Percentiles rank a stretch among this genome's conserved stretches.
Evolutionary conservation across 2,113 vertebrate species (phyloP).

Genomic region (Anhinga rufa): DNA sequence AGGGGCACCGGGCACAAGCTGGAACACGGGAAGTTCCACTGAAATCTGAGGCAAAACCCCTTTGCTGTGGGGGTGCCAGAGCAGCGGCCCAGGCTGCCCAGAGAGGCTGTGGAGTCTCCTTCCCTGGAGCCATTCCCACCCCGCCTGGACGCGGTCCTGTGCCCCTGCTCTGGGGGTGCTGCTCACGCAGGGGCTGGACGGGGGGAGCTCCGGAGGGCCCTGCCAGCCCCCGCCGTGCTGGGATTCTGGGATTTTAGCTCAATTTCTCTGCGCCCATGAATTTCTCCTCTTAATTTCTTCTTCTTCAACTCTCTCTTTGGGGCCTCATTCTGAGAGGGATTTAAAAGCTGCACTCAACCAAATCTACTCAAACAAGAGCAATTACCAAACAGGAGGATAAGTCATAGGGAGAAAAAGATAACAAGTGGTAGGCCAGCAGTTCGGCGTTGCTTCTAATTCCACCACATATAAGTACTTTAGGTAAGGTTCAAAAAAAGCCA

Average conservation of each 20-base stretch:
- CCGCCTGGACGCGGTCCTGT: too few species aligned
- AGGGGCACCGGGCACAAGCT: too few species aligned
- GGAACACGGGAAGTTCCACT: too few species aligned
- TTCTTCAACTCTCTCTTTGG: neutral
- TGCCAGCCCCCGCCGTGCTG: too few species aligned
- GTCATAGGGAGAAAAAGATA: neutral
- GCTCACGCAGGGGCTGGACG: too few species aligned
- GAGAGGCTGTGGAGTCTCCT: too few species aligned
- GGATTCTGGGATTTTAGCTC: neutral
- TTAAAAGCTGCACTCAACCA: neutral
- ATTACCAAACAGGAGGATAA: neutral
- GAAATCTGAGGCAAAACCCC: too few species aligned
- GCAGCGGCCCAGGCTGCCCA: too few species aligned
- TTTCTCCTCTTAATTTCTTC: neutral
- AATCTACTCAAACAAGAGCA: neutral
- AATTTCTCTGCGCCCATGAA: neutral
- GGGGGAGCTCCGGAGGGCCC: too few species aligned
- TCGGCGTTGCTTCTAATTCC: neutral
- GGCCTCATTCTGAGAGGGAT: neutral
- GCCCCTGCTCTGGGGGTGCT: too few species aligned
- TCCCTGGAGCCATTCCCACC: too few species aligned
- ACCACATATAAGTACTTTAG: neutral
- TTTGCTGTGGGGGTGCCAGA: too few species aligned
- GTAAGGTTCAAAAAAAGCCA: neutral
- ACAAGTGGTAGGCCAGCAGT: neutral